Evolutionary conservation across 2,113 vertebrate species (phyloP), one percentile per base, ranked within the genome.

Genomic region (Clarias macrocephalus): DNA sequence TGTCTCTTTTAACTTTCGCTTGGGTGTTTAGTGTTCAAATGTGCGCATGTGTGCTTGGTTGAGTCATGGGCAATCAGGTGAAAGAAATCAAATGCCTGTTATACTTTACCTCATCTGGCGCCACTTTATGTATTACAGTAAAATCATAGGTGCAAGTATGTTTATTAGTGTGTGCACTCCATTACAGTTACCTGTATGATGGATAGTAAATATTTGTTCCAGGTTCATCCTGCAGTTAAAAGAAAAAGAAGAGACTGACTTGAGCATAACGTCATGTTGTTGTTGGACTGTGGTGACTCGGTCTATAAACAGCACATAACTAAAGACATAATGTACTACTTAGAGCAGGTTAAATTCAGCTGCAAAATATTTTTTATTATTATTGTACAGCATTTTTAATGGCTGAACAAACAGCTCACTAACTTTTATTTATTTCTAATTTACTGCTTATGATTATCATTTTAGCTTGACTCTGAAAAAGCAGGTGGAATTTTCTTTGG

Each of bases 71-170:
- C 12, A 12, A 25, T 76, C 25, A 48, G 18, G 15, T 48, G 72
- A 52, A 1, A 76, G 4, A 23, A 54, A 52, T 54, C 12, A 16
- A n/a, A 76, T 76, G 25, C 52, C 75, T 77, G 42, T 77, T 56
- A 54, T 57, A 76, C 63, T 82, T 87, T 23, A 77, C 62, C 63
- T 65, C n/a, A 28, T 54, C 62, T 37, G 37, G 3, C 28, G 19
- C 18, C 73, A 54, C 37, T 62, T 11, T 42, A 9, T 11, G 42
- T 66, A 33, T 66, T 28, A 1, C 28, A 79, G 81, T 84, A 57
- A 57, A 85, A 66, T 72, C 57, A 63, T 86, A 56, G 82, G 63
- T 65, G 76, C 57, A 6, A 86, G 84, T 79, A 66, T 79, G 52
- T 83, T 37, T 60, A 28, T 66, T 7, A 16, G 80, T 28, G 60